These are phyloP conservation scores for Thereva unica DNA, from an alignment of 2,888 invertebrate species.

Conservation along the genomic window DNA sequence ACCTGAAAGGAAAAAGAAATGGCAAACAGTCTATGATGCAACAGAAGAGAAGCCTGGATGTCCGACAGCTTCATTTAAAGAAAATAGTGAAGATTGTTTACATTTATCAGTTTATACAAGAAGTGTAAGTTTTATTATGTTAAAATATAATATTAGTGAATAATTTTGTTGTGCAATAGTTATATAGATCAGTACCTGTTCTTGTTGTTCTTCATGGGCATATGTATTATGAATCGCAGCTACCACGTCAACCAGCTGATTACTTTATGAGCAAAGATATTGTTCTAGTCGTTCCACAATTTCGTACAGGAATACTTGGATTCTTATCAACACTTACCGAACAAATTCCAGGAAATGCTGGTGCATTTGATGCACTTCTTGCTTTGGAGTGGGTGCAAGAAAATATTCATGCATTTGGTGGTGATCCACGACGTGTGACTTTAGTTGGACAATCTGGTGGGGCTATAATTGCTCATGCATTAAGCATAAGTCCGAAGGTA, in stretches of 20 bases:
- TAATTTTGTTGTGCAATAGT: constrained; percentile 37
- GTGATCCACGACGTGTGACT: constrained; percentile 55
- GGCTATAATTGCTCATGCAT: constrained; percentile 57
- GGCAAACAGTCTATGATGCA: constrained; percentile 34
- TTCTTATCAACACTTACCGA: constrained; percentile 57
- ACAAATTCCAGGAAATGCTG: constrained; percentile 58
- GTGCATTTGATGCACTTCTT: constrained; percentile 56
- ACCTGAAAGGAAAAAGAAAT: constrained; percentile 36
- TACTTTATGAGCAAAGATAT: constrained; percentile 53
- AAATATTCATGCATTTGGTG: constrained; percentile 57
- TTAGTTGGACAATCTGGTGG: constrained; percentile 59
- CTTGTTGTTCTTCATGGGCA: constrained; percentile 50
- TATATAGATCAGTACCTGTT: constrained; percentile 47
- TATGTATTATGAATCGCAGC: constrained; percentile 46
- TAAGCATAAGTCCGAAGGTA: constrained; percentile 58
- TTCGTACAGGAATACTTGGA: constrained; percentile 56
- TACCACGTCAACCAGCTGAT: constrained; percentile 45
- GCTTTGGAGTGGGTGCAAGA: constrained; percentile 58
- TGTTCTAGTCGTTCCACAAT: constrained; percentile 55
- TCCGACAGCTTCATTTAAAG: constrained; percentile 20
- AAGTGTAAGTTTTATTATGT: constrained; percentile 37
- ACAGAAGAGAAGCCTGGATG: constrained; percentile 30
- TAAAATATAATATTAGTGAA: neutral
- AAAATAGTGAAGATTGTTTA: constrained; percentile 42
- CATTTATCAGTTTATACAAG: constrained; percentile 39